Evolutionary conservation across 2,113 vertebrate species (phyloP).

Genomic region (Mionectes macconnelli): DNA sequence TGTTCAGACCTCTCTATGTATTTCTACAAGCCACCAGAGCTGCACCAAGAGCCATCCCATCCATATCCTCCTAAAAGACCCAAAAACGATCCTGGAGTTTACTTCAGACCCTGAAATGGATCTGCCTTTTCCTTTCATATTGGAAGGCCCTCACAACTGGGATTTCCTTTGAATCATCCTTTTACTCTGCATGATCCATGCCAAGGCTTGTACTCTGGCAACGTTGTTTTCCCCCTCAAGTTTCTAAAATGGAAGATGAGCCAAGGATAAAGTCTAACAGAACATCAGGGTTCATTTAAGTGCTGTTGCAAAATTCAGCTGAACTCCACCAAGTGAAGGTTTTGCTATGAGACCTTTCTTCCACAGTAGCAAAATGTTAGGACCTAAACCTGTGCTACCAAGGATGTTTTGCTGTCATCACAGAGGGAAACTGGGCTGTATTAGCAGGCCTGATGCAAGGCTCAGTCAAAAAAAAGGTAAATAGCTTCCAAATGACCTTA

Average conservation of each 20-base stretch:
- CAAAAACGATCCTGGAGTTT: neutral
- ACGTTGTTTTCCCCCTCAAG: neutral
- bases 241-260: neutral
- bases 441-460: neutral
- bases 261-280: neutral
- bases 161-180: neutral
- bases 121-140: neutral
- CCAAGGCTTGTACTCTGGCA: neutral
- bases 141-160: neutral
- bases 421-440: neutral
- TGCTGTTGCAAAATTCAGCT: neutral
- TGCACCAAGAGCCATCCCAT: neutral
- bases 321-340: neutral
- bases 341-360: neutral
- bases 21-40: neutral
- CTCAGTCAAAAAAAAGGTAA: neutral
- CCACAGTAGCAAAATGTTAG: neutral
- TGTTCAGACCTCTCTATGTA: neutral
- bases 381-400: neutral
- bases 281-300: neutral
- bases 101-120: neutral
- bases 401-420: neutral
- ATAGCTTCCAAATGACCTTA: neutral
- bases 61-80: neutral
- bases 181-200: neutral